These are phyloP conservation scores for Liasis olivaceus DNA, from an alignment of 2,797 vertebrate genomes.

Conservation along the genomic window DNA sequence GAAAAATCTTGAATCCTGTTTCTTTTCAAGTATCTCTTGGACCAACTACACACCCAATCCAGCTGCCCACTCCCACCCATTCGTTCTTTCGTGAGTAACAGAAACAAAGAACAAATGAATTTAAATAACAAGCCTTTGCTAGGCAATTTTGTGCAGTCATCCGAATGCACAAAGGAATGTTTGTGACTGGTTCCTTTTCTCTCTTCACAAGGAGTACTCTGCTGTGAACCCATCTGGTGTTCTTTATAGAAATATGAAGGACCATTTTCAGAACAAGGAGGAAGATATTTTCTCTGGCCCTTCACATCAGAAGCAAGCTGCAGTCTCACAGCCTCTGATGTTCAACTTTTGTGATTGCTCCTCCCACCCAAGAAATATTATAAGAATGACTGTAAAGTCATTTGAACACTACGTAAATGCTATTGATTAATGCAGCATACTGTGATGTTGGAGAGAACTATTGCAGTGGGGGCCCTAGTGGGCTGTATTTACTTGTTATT, in stretches of 20 bases:
- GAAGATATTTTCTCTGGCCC: not conserved
- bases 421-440: not conserved
- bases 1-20: not conserved
- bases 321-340: not conserved
- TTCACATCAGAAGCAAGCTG: not conserved
- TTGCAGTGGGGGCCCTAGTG: not conserved
- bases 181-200: not conserved
- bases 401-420: not conserved
- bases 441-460: not conserved
- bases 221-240: not conserved
- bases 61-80: not conserved
- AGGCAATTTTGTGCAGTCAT: not conserved
- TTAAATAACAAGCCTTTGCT: not conserved
- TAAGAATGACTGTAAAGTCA: not conserved
- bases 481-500: not conserved
- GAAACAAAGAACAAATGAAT: not conserved
- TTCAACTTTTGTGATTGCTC: not conserved
- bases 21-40: not conserved
- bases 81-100: not conserved
- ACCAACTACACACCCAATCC: not conserved
- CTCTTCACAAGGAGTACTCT: not conserved
- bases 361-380: not conserved
- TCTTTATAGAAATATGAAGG: not conserved
- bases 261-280: too few species aligned
- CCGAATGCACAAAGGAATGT: not conserved